These are phyloP conservation scores for Spinus pinus DNA, from an alignment of 2,797 vertebrate species.

Conservation along the genomic window DNA sequence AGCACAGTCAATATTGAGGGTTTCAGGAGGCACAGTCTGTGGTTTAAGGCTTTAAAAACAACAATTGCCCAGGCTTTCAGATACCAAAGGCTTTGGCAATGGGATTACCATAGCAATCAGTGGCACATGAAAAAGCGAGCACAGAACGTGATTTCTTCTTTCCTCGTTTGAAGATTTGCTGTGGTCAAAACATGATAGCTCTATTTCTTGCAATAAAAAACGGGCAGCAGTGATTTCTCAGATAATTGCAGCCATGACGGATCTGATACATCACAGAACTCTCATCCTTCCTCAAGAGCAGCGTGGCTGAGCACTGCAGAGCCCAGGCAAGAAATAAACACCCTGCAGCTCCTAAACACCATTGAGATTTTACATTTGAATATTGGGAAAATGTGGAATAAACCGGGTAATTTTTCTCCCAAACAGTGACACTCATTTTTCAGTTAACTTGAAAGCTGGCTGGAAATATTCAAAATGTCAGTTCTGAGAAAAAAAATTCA, in stretches of 20 bases:
- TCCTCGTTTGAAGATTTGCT: not conserved
- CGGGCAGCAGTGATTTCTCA: not conserved
- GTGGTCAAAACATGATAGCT: not conserved
- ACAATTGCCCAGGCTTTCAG: not conserved
- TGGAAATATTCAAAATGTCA: not conserved
- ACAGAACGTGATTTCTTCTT: not conserved
- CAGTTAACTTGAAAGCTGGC: not conserved
- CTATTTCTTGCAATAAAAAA: not conserved
- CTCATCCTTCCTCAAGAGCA: not conserved
- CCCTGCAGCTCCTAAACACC: not conserved
- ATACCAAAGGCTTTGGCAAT: not conserved
- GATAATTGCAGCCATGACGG: not conserved
- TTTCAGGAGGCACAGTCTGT: not conserved
- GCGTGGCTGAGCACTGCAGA: not conserved
- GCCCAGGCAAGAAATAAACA: not conserved
- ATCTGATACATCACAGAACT: not conserved
- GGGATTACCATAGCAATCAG: not conserved
- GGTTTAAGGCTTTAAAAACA: not conserved
- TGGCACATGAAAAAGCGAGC: not conserved
- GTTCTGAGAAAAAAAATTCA: not conserved
- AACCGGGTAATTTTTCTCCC: not conserved
- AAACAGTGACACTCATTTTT: not conserved
- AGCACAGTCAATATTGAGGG: fast-evolving
- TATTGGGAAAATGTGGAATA: not conserved
- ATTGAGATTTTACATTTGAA: not conserved